Percentiles rank a stretch among this genome's conserved stretches.
These are phyloP conservation scores for Acanthurus tractus DNA, from an alignment of 2,797 vertebrate species.

Conservation along the genomic window DNA sequence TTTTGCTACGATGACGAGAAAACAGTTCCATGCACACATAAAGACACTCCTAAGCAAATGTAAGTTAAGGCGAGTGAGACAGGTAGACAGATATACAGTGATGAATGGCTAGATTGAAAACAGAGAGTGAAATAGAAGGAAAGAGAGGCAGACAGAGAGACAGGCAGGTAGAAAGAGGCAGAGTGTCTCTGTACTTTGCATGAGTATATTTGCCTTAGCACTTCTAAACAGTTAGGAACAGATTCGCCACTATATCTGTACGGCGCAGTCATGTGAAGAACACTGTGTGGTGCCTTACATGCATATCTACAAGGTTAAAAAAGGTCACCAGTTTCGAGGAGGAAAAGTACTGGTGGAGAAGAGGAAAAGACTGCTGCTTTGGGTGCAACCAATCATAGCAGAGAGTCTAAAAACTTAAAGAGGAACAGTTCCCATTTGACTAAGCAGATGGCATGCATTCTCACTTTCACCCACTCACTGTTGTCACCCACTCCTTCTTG, in stretches of 20 bases:
- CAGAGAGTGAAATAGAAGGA: slow-evolving; percentile 23
- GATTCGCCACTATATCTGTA: slow-evolving; percentile 63
- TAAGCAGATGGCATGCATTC: slow-evolving; percentile 68
- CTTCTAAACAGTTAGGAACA: slow-evolving; percentile 71
- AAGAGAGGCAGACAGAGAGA: slow-evolving; percentile 1
- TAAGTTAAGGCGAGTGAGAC: slow-evolving; percentile 23
- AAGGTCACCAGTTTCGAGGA: slow-evolving; percentile 47
- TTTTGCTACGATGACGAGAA: slow-evolving; percentile 30
- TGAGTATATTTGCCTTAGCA: slow-evolving; percentile 71
- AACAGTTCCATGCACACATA: slow-evolving; percentile 46
- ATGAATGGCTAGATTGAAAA: slow-evolving; percentile 53
- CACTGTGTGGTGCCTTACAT: slow-evolving; percentile 58
- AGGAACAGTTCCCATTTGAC: slow-evolving; percentile 28
- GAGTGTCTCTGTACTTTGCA: slow-evolving; percentile 56
- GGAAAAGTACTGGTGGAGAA: slow-evolving; percentile 65
- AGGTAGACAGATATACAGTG: slow-evolving; percentile 19
- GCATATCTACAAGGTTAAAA: slow-evolving; percentile 57
- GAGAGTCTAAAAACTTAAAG: slow-evolving; percentile 29
- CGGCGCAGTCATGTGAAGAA: slow-evolving; percentile 56
- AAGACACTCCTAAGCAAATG: slow-evolving; percentile 45
- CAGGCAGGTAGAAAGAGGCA: slow-evolving; percentile 18
- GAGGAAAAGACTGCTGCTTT: slow-evolving; percentile 31
- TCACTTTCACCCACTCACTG: slow-evolving; percentile 66
- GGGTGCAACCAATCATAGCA: slow-evolving; percentile 36
- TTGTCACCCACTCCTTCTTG: slow-evolving; percentile 38